A percentile compares a stretch with the other conserved stretches of the same genome.
phyloP scores from a whole-genome alignment of 1,140 invertebrate species.

The Drosophila arizonae region DNA sequence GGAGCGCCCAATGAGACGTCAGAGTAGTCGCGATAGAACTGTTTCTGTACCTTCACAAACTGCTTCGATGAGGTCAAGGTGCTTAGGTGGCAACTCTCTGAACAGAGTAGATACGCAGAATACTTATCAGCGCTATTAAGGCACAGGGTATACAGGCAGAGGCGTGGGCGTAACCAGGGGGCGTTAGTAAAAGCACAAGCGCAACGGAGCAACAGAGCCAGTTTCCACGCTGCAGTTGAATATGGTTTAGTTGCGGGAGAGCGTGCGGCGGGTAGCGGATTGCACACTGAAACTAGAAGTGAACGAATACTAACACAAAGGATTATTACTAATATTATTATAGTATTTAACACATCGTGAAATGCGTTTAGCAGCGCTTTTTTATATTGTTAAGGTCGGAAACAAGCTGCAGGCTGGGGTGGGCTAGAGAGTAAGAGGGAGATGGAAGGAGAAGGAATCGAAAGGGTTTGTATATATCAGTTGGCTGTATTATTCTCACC shows the following conservation, averaged over 20 bases:
- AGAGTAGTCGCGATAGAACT: conserved; percentile 78
- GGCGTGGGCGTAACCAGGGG: conserved; percentile 1
- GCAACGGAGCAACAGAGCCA: conserved; percentile 13
- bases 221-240: conserved; percentile 18
- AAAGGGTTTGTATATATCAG: background rate
- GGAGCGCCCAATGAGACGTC: conserved; percentile 64
- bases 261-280: conserved; percentile 4
- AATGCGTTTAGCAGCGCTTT: conserved; percentile 8
- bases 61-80: conserved; percentile 72
- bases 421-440: background rate
- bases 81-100: conserved; percentile 77
- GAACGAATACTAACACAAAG: conserved; percentile 30
- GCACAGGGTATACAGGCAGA: background rate
- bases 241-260: conserved; percentile 10
- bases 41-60: conserved; percentile 78
- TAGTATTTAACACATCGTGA: background rate
- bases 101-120: conserved; percentile 51
- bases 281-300: conserved; percentile 48
- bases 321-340: conserved; percentile 8
- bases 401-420: background rate
- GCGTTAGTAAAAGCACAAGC: conserved; percentile 47
- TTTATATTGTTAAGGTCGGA: conserved; percentile 20
- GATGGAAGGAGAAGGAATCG: background rate
- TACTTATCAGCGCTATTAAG: conserved; percentile 56
- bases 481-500: conserved; percentile 50